Percentiles rank a stretch among this genome's conserved stretches.
Conservation (phyloP, 2,797 vertebrate genomes). For the Aphelocoma californica region DNA sequence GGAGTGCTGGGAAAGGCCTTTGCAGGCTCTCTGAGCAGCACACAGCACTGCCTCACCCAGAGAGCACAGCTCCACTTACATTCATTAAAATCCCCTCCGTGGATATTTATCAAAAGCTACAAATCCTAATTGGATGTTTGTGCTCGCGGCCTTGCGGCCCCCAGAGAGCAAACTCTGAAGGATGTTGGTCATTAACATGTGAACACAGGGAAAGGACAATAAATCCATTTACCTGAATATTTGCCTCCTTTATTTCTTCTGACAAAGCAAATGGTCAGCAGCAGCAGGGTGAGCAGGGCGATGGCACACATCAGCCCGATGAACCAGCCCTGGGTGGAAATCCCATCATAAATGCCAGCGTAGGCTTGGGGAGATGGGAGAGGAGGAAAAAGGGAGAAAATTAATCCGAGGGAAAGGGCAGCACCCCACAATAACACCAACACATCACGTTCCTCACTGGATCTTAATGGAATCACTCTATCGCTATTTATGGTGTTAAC, state of each 20-base stretch:
- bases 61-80: neutral
- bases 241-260: slow-evolving; percentile 97
- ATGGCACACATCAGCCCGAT: slow-evolving; percentile 96
- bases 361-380: slow-evolving; percentile 77
- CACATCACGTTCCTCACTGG: neutral
- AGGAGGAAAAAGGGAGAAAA: neutral
- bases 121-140: slow-evolving; percentile 49
- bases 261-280: slow-evolving; percentile 93
- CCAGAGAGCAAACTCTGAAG: slow-evolving; percentile 7
- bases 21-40: neutral
- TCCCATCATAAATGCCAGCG: slow-evolving; percentile 86
- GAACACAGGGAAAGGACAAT: neutral
- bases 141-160: neutral
- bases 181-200: slow-evolving; percentile 10
- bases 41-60: neutral
- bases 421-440: neutral
- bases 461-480: neutral
- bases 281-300: slow-evolving; percentile 89
- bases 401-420: neutral
- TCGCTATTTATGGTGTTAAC: neutral
- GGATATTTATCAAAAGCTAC: slow-evolving; percentile 33
- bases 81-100: neutral
- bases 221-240: slow-evolving; percentile 88
- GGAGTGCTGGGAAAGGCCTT: neutral
- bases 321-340: slow-evolving; percentile 97